Evolutionary conservation across 1,140 invertebrate species (phyloP), one percentile per base, ranked within the genome.

Genomic region (Atta colombica): DNA sequence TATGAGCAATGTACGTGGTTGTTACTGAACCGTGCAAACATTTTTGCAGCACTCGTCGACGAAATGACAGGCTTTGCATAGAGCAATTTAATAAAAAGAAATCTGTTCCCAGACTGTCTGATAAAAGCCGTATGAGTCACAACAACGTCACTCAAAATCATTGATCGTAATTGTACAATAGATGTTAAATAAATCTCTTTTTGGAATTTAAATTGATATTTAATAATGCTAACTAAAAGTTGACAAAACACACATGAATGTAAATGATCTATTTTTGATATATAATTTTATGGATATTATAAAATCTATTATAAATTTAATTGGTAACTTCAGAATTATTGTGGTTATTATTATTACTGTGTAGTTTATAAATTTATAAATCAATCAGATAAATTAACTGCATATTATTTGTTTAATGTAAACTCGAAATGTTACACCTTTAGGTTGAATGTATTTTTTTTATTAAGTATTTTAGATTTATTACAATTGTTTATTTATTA

Each of bases 121-220:
- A 49, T 72, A 60, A 82, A 82, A 80, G 39, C 0, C 49, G 14
- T 39, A 55, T 55, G 77, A 69, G 10, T 80, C 77, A 80, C 16
- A 35, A 39, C 35, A 39, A 28, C 21, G 2, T 65, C 31, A 7
- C 21, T 80, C n/a, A 39, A 69, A 53, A 51, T 68, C 6, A 35
- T 68, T 7, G n/a, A 8, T 25, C 18, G 3, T 69, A 80, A 55
- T 69, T 69, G 58, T 80, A n/a, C n/a, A 39, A 39, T 39, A 5
- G 1, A 0, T 16, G 25, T 8, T 77, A 61, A 61, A 63, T 21
- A 63, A 63, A 21, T 21, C 8, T 63, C 16, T 77, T 3, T 6
- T 8, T 4, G 8, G 35, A 12, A 77, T 28, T 63, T 28, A 77
- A 45, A 55, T 74, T 53, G 25, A 5, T 31, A 25, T 25, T 25